These are phyloP conservation scores for Dromococcyx pavoninus DNA, from an alignment of 2,797 vertebrate genomes.

Conservation along the genomic window DNA sequence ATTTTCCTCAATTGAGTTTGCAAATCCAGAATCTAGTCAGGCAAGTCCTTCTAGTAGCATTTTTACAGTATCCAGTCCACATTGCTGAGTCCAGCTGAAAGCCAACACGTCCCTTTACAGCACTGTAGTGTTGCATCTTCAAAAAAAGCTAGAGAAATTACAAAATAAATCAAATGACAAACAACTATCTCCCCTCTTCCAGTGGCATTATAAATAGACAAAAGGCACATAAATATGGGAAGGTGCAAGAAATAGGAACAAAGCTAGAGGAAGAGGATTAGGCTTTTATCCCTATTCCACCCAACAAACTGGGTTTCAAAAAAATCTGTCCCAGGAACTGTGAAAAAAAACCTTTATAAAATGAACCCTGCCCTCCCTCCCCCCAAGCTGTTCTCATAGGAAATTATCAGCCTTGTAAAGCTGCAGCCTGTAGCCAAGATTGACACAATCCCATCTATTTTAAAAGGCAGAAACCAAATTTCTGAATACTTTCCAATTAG, in stretches of 20 bases:
- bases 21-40: conserved; percentile 41
- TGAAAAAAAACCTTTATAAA: conserved; percentile 80
- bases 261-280: conserved; percentile 78
- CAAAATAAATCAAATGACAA: conserved; percentile 80
- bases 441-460: conserved; percentile 73
- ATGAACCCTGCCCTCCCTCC: conserved; percentile 62
- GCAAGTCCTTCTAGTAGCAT: conserved; percentile 31
- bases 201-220: conserved; percentile 87
- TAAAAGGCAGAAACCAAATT: conserved; percentile 71
- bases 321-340: conserved; percentile 74
- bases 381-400: conserved; percentile 65
- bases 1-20: conserved; percentile 44
- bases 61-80: conserved; percentile 57
- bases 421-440: conserved; percentile 71
- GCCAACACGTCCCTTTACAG: conserved; percentile 61
- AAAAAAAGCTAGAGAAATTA: conserved; percentile 74
- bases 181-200: conserved; percentile 77
- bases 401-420: conserved; percentile 73
- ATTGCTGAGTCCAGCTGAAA: conserved; percentile 44
- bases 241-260: conserved; percentile 86
- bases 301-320: conserved; percentile 78
- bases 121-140: conserved; percentile 79
- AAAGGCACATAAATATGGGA: conserved; percentile 97
- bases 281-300: conserved; percentile 80
- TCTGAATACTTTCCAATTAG: conserved; percentile 73